Evolutionary conservation across 1,140 invertebrate species (phyloP).

Genomic region (Drosophila fuyamai): DNA sequence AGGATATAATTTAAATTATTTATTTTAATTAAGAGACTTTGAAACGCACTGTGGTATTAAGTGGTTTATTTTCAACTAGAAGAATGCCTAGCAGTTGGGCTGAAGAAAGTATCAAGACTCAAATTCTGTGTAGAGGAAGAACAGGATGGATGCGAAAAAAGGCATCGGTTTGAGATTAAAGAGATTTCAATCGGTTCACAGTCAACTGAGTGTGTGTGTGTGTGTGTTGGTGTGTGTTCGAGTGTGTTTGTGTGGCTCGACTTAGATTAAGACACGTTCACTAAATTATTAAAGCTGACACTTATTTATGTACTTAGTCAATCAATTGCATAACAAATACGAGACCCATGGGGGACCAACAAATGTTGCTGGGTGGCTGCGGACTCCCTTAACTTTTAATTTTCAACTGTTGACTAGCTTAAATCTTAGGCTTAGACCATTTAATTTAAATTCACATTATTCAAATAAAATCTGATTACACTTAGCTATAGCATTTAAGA

Average conservation of each 20-base stretch:
- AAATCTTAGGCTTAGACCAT: slow-evolving; percentile 53
- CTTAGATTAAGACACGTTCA: slow-evolving; percentile 74
- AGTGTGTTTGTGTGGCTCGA: slow-evolving; percentile 46
- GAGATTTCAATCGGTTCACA: slow-evolving; percentile 66
- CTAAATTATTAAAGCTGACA: slow-evolving; percentile 84
- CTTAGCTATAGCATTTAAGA: slow-evolving; percentile 84
- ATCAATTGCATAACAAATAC: slow-evolving; percentile 74
- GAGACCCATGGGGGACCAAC: slow-evolving; percentile 30
- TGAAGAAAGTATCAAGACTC: slow-evolving; percentile 7
- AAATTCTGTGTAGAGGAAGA: slow-evolving; percentile 24
- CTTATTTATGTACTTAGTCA: slow-evolving; percentile 74
- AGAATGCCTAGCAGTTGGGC: slow-evolving; percentile 12
- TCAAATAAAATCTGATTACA: slow-evolving; percentile 79
- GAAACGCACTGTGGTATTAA: slow-evolving; percentile 17
- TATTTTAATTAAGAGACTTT: too few relatives aligned
- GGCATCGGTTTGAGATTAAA: slow-evolving; percentile 58
- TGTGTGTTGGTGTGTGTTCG: slow-evolving; percentile 14
- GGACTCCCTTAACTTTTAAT: slow-evolving; percentile 30
- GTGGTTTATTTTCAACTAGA: slow-evolving; percentile 12
- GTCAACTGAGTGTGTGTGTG: slow-evolving; percentile 23
- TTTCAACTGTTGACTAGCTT: slow-evolving; percentile 41
- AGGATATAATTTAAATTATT: neutral
- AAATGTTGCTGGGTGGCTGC: slow-evolving; percentile 23
- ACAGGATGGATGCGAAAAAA: slow-evolving; percentile 15
- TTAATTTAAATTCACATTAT: slow-evolving; percentile 61